Evolutionary conservation across 2,888 invertebrate species (phyloP).

Genomic region (Eilema caniola): DNA sequence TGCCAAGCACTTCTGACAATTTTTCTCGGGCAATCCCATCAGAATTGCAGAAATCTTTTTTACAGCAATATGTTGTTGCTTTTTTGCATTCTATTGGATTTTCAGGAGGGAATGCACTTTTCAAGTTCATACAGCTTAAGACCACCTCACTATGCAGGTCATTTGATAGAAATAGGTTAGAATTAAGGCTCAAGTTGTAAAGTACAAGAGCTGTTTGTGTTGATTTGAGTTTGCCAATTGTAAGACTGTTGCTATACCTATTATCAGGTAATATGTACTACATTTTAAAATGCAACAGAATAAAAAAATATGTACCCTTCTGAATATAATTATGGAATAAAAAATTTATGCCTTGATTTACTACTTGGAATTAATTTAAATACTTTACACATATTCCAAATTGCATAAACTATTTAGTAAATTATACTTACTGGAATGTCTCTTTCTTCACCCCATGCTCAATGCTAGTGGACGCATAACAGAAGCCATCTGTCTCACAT

Average conservation of each 20-base stretch:
- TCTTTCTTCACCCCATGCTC: conserved; percentile 88
- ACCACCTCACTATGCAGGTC: conserved; percentile 78
- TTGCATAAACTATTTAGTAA: conserved; percentile 12
- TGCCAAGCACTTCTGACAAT: conserved; percentile 67
- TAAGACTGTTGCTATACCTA: conserved; percentile 35
- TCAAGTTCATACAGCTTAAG: conserved; percentile 86
- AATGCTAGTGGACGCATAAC: conserved; percentile 92
- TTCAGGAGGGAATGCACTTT: conserved; percentile 86
- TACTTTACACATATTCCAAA: background rate
- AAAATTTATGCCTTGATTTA: conserved; percentile 25
- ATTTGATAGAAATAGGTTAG: conserved; percentile 74
- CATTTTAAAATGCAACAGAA: conserved; percentile 25
- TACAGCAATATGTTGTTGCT: conserved; percentile 79
- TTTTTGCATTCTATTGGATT: conserved; percentile 77
- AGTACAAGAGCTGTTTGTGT: conserved; percentile 64
- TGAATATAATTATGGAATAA: conserved; percentile 7
- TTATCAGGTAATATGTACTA: conserved; percentile 31
- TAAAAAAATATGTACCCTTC: conserved; percentile 59
- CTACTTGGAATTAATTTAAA: conserved; percentile 30
- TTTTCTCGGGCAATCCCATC: conserved; percentile 72
- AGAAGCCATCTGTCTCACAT: conserved; percentile 96
- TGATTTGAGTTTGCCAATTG: conserved; percentile 77
- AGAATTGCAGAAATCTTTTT: conserved; percentile 79
- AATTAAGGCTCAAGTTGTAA: conserved; percentile 54
- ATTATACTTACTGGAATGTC: conserved; percentile 91